Evolutionary conservation across 1,140 invertebrate species (phyloP).

Genomic region (Pseudomyrmex cubaensis): DNA sequence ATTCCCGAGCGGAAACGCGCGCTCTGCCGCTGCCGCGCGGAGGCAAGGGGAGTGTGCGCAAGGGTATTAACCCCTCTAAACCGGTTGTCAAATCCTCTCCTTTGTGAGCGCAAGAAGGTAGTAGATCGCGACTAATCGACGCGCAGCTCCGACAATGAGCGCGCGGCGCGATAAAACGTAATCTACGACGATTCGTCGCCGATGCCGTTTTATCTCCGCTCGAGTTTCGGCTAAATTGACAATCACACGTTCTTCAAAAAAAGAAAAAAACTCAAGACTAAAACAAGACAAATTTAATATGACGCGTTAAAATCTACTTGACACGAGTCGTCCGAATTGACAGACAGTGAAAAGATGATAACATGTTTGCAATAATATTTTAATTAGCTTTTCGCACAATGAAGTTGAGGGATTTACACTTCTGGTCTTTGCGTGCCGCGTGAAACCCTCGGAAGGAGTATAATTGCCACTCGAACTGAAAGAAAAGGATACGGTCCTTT

Average conservation of each 20-base stretch:
- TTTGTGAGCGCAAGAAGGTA: conserved; percentile 53
- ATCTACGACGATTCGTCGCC: conserved; percentile 26
- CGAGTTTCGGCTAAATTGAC: conserved; percentile 9
- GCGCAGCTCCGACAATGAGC: conserved; percentile 20
- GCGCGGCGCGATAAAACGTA: neutral
- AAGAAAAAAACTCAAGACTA: too few species aligned
- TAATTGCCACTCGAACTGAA: neutral
- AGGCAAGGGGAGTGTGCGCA: neutral
- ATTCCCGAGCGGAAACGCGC: conserved; percentile 70
- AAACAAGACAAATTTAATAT: too few species aligned
- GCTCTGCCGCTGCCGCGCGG: conserved; percentile 36
- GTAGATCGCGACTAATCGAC: conserved; percentile 46
- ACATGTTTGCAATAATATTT: too few species aligned
- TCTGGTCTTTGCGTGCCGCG: conserved; percentile 23
- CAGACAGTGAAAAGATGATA: too few species aligned
- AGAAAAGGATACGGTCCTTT: neutral
- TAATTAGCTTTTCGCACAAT: neutral
- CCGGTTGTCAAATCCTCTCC: conserved; percentile 61
- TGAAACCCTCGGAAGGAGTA: neutral
- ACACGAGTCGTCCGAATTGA: too few species aligned
- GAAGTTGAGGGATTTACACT: neutral
- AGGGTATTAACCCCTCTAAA: conserved; percentile 58
- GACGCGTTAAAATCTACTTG: too few species aligned
- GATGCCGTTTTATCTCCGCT: conserved; percentile 23
- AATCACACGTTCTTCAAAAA: neutral